Evolutionary conservation across 2,888 invertebrate species (phyloP).

Genomic region (Lepas anatifera): DNA sequence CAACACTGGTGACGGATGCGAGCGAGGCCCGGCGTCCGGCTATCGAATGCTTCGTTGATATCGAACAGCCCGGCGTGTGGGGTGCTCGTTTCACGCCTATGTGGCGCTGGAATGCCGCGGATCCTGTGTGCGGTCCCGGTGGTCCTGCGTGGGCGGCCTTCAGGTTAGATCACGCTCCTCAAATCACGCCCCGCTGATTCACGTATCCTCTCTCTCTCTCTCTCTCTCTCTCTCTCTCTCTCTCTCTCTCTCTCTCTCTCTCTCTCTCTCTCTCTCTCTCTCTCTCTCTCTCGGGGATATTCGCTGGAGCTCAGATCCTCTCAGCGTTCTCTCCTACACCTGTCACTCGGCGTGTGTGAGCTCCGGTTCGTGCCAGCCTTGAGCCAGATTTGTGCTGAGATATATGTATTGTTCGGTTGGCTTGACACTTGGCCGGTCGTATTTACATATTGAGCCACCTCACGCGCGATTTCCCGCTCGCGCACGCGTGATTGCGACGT

Average conservation of each 20-base stretch:
- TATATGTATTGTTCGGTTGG: background rate
- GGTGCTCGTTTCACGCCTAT: background rate
- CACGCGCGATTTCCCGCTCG: background rate
- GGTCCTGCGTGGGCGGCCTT: background rate
- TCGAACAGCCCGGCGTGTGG: background rate
- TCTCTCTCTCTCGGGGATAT: too few relatives aligned
- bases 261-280: too few relatives aligned
- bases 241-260: too few relatives aligned
- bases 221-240: too few relatives aligned
- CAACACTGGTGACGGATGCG: background rate
- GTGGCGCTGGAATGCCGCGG: background rate
- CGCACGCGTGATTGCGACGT: background rate
- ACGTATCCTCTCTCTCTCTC: background rate
- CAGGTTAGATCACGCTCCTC: background rate
- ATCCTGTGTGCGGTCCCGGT: background rate
- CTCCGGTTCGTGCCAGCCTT: background rate
- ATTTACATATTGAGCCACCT: constrained; percentile 7
- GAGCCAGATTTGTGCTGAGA: background rate
- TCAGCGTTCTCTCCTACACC: too few relatives aligned
- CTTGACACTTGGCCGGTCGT: background rate
- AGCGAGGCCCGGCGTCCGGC: background rate
- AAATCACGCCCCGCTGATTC: background rate
- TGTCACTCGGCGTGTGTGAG: background rate
- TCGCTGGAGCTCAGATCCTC: too few relatives aligned
- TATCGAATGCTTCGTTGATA: background rate